Percentiles rank a stretch among this genome's conserved stretches.
Conservation (phyloP, 2,888 invertebrate species). For the Portevinia maculata region DNA sequence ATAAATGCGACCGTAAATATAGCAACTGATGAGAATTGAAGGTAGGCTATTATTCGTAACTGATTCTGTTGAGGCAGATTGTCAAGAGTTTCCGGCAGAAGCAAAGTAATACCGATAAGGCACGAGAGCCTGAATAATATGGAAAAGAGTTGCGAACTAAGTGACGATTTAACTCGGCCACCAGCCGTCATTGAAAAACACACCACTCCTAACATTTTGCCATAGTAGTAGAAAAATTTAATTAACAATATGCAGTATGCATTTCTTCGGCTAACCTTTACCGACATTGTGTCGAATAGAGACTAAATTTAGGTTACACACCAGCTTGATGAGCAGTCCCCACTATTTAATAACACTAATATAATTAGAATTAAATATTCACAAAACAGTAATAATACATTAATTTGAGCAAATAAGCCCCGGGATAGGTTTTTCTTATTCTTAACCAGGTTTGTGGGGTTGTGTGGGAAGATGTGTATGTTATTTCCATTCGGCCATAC, state of each 20-base stretch:
- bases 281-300: constrained; percentile 29
- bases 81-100: not conserved
- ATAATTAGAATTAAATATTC: no score
- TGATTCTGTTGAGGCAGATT: not conserved
- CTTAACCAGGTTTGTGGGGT: no score
- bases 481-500: no score
- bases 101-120: not conserved
- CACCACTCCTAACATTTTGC: constrained; percentile 47
- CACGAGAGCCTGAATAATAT: constrained; percentile 14
- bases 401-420: no score
- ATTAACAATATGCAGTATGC: constrained; percentile 2
- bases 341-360: no score
- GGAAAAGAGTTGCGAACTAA: constrained; percentile 14
- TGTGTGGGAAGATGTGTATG: no score
- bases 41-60: not conserved
- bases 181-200: constrained; percentile 28
- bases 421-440: no score
- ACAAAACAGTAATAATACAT: no score
- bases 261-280: constrained; percentile 12
- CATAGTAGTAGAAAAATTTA: constrained; percentile 51
- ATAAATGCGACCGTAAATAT: constrained; percentile 6
- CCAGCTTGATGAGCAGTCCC: not conserved
- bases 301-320: not conserved
- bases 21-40: constrained; percentile 1
- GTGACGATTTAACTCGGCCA: not conserved